Conservation (phyloP, 1,140 invertebrate species). For the Proctacanthus coquilletti region DNA sequence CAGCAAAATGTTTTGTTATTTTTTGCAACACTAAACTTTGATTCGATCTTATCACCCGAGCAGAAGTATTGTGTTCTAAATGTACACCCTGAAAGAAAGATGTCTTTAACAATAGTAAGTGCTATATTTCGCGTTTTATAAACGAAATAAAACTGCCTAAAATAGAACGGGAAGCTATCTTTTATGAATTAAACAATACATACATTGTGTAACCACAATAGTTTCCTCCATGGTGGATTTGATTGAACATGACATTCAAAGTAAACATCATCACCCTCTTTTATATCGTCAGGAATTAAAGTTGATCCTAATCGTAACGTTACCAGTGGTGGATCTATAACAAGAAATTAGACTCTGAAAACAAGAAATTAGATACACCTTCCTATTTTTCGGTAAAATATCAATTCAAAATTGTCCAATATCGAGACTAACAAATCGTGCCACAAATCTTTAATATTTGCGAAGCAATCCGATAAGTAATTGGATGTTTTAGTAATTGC, state of each 20-base stretch:
- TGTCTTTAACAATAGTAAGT: too few species aligned
- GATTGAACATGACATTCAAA: slow-evolving; percentile 83
- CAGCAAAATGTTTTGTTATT: slow-evolving; percentile 60
- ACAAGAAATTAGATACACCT: too few species aligned
- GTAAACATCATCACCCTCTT: slow-evolving; percentile 84
- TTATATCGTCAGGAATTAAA: slow-evolving; percentile 71
- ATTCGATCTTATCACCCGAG: slow-evolving; percentile 66
- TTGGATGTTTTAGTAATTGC: too few species aligned
- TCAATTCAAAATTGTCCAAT: too few species aligned
- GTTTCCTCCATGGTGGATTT: slow-evolving; percentile 68
- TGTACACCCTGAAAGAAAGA: slow-evolving; percentile 43
- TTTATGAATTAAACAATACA: too few species aligned
- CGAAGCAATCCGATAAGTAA: too few species aligned
- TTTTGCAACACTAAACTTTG: slow-evolving; percentile 71
- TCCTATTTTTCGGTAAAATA: too few species aligned
- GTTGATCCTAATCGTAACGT: slow-evolving; percentile 67
- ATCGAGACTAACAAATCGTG: too few species aligned
- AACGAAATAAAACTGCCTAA: slow-evolving; percentile 1
- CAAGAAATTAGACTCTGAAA: too few species aligned
- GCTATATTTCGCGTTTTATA: too few species aligned
- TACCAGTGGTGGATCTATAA: slow-evolving; percentile 73
- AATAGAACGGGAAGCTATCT: too few species aligned
- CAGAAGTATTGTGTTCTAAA: slow-evolving; percentile 60
- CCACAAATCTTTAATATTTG: too few species aligned
- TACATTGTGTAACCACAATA: slow-evolving; percentile 75